Evolutionary conservation across 2,888 invertebrate genomes (phyloP).

Genomic region (Malthinus flaveolus): DNA sequence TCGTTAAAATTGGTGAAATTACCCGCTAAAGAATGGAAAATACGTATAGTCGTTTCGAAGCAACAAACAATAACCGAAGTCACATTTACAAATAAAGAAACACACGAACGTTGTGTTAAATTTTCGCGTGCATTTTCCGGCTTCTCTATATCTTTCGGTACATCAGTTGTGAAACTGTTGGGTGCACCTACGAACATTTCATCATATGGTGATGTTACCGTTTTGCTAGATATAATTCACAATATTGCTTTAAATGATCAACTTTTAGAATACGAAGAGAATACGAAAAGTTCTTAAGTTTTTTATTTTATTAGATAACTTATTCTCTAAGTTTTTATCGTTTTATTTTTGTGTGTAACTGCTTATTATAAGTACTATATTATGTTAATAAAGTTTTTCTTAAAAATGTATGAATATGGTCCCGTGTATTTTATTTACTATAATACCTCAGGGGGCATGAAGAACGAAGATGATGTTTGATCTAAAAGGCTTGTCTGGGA

Average conservation of each 20-base stretch:
- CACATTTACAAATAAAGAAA: constrained; percentile 26
- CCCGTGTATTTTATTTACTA: no score
- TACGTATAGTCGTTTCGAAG: constrained; percentile 21
- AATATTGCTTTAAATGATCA: constrained; percentile 47
- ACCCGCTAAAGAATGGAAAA: constrained; percentile 27
- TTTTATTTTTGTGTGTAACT: no score
- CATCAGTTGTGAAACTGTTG: constrained; percentile 46
- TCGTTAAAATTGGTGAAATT: constrained; percentile 23
- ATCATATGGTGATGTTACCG: constrained; percentile 49
- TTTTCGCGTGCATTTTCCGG: constrained; percentile 16
- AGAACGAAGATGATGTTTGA: no score
- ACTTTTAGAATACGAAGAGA: constrained; percentile 22
- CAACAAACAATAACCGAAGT: constrained; percentile 25
- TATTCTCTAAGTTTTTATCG: no score
- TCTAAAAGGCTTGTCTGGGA: no score
- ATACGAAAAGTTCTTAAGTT: no score
- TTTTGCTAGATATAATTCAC: constrained; percentile 52
- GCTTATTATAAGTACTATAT: no score
- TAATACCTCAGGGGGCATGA: no score
- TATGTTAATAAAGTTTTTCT: no score
- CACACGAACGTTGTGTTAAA: constrained; percentile 23
- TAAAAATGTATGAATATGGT: no score
- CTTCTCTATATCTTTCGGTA: constrained; percentile 19
- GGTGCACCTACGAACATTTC: constrained; percentile 51
- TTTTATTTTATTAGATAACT: no score